Percentiles rank a stretch among this genome's conserved stretches.
Evolutionary conservation across 2,113 vertebrate genomes (phyloP).

Genomic region (Cygnus buccinator): DNA sequence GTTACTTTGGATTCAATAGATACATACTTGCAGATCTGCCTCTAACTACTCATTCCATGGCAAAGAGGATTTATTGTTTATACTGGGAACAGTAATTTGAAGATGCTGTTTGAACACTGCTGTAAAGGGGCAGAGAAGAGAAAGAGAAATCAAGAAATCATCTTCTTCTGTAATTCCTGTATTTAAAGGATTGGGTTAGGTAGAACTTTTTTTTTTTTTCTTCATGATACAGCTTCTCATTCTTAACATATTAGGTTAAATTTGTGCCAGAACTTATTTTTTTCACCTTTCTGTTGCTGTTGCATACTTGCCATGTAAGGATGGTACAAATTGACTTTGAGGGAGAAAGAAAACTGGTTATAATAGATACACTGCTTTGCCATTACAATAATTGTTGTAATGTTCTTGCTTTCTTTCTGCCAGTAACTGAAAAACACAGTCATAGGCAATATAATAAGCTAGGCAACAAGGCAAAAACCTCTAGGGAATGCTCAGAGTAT

Average conservation of each 20-base stretch:
- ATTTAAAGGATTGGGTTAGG: not conserved
- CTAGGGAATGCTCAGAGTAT: not conserved
- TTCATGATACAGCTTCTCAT: not conserved
- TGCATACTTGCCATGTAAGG: not conserved
- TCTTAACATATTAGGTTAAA: not conserved
- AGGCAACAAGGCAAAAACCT: not conserved
- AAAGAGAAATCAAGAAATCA: not conserved
- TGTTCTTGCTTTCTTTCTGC: not conserved
- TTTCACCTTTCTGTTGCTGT: not conserved
- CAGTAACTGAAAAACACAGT: not conserved
- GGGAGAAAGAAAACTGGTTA: not conserved
- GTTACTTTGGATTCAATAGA: not conserved
- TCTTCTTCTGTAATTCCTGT: not conserved
- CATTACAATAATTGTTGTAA: not conserved
- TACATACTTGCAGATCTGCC: not conserved
- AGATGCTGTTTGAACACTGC: not conserved
- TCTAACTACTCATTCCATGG: not conserved
- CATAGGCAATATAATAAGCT: not conserved
- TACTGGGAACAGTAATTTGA: not conserved
- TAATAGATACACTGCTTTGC: not conserved
- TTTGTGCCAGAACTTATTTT: not conserved
- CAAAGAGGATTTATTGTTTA: constrained; percentile 11
- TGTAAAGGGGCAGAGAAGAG: not conserved
- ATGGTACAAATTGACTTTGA: not conserved
- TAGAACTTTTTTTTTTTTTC: not conserved